Conservation (phyloP, 2,113 vertebrate genomes). For the Megaleporinus macrocephalus region DNA sequence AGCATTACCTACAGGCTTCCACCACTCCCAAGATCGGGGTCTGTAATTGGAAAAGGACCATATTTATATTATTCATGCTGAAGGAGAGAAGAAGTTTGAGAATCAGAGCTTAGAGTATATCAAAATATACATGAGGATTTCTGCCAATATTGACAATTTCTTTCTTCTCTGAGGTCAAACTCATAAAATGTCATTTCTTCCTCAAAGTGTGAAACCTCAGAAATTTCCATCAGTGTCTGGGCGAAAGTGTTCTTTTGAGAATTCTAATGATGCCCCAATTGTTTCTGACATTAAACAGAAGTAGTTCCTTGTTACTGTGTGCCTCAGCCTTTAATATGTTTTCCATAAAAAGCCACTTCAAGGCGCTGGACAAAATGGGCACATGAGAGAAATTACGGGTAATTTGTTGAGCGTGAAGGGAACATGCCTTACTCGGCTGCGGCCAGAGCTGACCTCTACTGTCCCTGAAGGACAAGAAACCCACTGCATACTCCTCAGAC, state of each 20-base stretch:
- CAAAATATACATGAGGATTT: conserved; percentile 11
- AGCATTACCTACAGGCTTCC: not conserved
- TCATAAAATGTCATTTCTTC: conserved; percentile 12
- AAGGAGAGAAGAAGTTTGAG: not conserved
- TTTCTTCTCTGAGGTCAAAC: not conserved
- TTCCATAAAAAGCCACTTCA: conserved; percentile 52
- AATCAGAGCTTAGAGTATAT: not conserved
- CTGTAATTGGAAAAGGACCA: conserved; percentile 20
- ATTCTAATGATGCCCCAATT: conserved; percentile 21
- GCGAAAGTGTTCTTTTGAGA: conserved; percentile 10
- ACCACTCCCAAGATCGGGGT: not conserved
- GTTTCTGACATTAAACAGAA: conserved; percentile 42
- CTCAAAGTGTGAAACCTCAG: not conserved
- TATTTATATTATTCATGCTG: conserved; percentile 10
- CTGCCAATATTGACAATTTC: conserved; percentile 27
- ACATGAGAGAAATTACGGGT: conserved; percentile 51
- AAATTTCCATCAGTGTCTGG: not conserved
- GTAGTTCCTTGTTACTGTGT: conserved; percentile 38
- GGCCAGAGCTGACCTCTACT: conserved; percentile 23
- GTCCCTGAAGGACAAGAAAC: not conserved
- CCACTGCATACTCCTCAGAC: conserved; percentile 13
- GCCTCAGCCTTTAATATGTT: conserved; percentile 47
- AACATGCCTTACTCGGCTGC: conserved; percentile 26
- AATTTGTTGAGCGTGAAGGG: conserved; percentile 57
- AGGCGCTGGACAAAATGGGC: conserved; percentile 50